Evolutionary conservation across 2,113 vertebrate species (phyloP), one percentile per base, ranked within the genome.

Genomic region (Callionymus lyra): DNA sequence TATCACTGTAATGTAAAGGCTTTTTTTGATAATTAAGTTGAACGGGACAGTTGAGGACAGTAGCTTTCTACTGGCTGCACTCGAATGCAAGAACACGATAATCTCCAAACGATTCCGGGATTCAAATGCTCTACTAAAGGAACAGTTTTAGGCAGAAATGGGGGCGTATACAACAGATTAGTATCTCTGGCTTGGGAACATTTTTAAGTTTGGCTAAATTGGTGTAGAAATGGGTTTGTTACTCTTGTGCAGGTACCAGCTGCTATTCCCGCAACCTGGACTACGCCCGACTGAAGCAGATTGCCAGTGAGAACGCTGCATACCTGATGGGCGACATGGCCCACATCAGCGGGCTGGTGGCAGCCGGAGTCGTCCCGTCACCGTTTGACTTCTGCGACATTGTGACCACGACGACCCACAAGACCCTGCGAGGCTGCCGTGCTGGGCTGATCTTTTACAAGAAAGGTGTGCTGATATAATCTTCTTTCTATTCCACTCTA

Each of bases 321-420:
- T 93, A 86, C 1, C 88, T 99, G 5, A 80, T 99, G 91, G 88
- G 86, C 0, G 95, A 97, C 85, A 99, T 98, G 92, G 93, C 95
- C 1, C 95, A 99, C 72, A 91, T 99, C 74, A 97, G 94, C 0
- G 95, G 95, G 14, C 59, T 99, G 52, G 91, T 98, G 64, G 92
- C 90, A 0, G 93, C 94, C 0, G 88, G 88, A 0, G 85, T 96
- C 38, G 86, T 94, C 40, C 93, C 94, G 0, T 93, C 94, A 0
- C 95, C 95, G 1, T 99, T 98, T 0, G 87, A 91, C 1, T 46
- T 90, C 83, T 88, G 90, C 8, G 89, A 99, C 2, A 67, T 99
- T 0, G 91, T 98, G 55, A 81, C 92, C 48, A 98, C 94, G 18
- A 98, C 94, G 2, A 98, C 94, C 0, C 94, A 98, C 82, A 98